Conservation (phyloP, 2,888 invertebrate genomes). For the Zaprionus lineosus region DNA sequence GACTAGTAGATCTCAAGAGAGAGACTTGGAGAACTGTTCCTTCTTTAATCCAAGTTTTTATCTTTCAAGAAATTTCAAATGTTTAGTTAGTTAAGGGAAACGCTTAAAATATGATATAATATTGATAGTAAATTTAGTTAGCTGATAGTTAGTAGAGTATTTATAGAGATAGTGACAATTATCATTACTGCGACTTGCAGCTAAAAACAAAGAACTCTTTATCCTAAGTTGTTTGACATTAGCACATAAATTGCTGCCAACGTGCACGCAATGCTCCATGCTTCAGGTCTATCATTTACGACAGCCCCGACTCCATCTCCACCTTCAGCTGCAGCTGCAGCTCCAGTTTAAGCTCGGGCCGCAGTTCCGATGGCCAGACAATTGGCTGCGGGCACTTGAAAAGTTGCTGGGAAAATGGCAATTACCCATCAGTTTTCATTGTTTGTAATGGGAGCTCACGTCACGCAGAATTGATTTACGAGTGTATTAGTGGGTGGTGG, state of each 20-base stretch:
- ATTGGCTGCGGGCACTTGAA: slow-evolving; percentile 49
- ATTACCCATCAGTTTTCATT: slow-evolving; percentile 72
- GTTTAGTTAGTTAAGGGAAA: no score
- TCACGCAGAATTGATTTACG: slow-evolving; percentile 72
- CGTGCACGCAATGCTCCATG: slow-evolving; percentile 51
- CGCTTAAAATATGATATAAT: no score
- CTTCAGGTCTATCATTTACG: slow-evolving; percentile 5
- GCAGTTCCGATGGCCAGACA: slow-evolving; percentile 35
- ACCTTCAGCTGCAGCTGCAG: slow-evolving; percentile 3
- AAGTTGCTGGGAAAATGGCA: slow-evolving; percentile 71
- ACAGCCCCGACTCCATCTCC: neutral
- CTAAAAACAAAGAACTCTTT: slow-evolving; percentile 20
- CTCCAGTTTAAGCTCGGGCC: slow-evolving; percentile 2
- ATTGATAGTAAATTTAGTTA: neutral
- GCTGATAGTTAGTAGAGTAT: slow-evolving; percentile 29
- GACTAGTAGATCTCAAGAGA: no score
- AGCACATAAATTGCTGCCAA: slow-evolving; percentile 62
- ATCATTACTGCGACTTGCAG: neutral
- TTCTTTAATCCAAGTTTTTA: no score
- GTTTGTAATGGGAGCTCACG: slow-evolving; percentile 62
- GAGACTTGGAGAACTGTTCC: no score
- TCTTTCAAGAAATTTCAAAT: no score
- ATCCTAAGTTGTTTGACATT: slow-evolving; percentile 40
- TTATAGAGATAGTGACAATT: slow-evolving; percentile 31
- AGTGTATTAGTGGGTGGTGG: slow-evolving; percentile 31